Conservation (phyloP, 2,113 vertebrate genomes). For the Dinomys branickii region DNA sequence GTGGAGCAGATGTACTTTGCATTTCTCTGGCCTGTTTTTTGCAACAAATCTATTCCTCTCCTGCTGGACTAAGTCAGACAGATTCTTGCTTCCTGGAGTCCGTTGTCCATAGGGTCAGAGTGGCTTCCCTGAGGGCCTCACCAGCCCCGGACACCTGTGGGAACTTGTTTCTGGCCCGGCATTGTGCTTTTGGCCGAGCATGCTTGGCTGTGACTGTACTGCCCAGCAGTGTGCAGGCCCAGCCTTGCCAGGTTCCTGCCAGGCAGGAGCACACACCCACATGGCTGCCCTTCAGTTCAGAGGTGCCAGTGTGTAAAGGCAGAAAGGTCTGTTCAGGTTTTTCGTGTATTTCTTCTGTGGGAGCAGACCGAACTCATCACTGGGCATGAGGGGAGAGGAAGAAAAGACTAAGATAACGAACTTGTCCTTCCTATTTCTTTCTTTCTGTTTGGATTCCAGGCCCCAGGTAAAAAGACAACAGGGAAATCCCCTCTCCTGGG, state of each 20-base stretch:
- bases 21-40: not conserved
- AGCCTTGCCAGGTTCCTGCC: not conserved
- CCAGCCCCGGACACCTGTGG: not conserved
- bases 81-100: not conserved
- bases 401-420: not conserved
- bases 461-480: not conserved
- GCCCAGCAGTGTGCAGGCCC: not conserved
- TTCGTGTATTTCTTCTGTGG: not conserved
- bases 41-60: not conserved
- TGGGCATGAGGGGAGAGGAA: not conserved
- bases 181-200: too few species aligned
- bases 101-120: not conserved
- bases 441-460: not conserved
- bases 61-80: not conserved
- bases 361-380: not conserved
- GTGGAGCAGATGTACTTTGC: not conserved
- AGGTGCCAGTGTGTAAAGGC: conserved; percentile 3
- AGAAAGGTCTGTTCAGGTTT: not conserved
- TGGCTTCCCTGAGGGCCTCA: not conserved
- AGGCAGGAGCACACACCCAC: too few species aligned
- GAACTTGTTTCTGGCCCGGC: not conserved
- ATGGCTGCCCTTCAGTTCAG: not conserved
- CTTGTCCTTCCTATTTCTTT: not conserved
- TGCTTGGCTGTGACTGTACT: not conserved
- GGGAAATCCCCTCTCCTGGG: not conserved